Conservation (phyloP, 2,113 vertebrate species). For the Callocephalon fimbriatum region DNA sequence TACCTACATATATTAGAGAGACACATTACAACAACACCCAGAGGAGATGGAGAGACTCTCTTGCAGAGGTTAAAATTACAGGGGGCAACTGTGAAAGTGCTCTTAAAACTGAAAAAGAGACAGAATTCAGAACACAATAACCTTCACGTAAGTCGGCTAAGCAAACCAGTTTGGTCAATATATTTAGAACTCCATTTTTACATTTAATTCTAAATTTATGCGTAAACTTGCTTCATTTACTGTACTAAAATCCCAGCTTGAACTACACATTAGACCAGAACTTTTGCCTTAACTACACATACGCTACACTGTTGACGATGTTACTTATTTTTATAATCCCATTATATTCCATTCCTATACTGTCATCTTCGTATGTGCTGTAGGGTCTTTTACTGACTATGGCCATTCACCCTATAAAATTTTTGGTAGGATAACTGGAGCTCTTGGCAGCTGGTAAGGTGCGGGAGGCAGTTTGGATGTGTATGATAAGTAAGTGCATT, state of each 20-base stretch:
- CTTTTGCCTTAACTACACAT: neutral
- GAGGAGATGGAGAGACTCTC: neutral
- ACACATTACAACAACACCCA: neutral
- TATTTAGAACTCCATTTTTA: neutral
- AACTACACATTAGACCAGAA: neutral
- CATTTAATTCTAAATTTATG: neutral
- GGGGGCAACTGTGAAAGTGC: neutral
- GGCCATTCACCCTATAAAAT: neutral
- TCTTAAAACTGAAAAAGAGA: neutral
- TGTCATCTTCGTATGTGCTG: neutral
- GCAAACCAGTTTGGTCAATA: neutral
- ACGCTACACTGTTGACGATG: neutral
- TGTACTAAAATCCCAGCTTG: neutral
- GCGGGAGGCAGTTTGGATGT: constrained; percentile 1
- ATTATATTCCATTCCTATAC: neutral
- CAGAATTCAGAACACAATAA: neutral
- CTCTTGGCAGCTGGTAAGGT: constrained; percentile 7
- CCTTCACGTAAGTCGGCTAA: neutral
- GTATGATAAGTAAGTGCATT: neutral
- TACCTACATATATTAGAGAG: neutral
- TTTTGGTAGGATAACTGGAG: neutral
- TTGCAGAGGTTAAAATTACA: neutral
- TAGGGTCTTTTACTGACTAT: neutral
- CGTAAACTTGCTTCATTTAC: neutral
- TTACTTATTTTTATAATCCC: neutral